These are phyloP conservation scores for Gymnorhina tibicen DNA, from an alignment of 2,113 vertebrate species.

Conservation along the genomic window DNA sequence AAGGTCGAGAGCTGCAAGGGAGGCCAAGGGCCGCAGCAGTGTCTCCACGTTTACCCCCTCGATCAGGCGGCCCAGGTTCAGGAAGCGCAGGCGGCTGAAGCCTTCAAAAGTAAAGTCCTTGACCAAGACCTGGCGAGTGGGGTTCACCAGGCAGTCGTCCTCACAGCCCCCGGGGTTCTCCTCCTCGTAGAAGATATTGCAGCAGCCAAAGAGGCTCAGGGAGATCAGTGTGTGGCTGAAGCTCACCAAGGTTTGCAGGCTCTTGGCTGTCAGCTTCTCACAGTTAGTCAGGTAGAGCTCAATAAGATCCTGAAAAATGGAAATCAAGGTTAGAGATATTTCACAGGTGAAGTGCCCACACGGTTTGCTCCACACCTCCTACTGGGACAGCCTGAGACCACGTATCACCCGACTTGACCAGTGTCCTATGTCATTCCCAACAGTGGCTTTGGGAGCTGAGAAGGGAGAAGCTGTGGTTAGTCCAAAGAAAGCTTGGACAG, in stretches of 20 bases:
- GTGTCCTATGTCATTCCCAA: neutral
- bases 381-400: neutral
- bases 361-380: neutral
- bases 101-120: slow-evolving; percentile 93
- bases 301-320: slow-evolving; percentile 84
- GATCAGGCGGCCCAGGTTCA: slow-evolving; percentile 89
- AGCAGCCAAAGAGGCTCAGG: slow-evolving; percentile 92
- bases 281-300: slow-evolving; percentile 95
- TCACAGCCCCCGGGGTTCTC: slow-evolving; percentile 85
- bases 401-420: accelerated
- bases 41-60: slow-evolving; percentile 85
- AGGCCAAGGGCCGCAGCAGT: slow-evolving; percentile 81
- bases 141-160: slow-evolving; percentile 82
- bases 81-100: slow-evolving; percentile 87
- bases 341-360: neutral
- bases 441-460: neutral
- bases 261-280: slow-evolving; percentile 89
- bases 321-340: neutral
- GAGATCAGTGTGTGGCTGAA: slow-evolving; percentile 91
- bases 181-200: slow-evolving; percentile 87
- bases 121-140: slow-evolving; percentile 82
- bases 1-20: slow-evolving; percentile 87
- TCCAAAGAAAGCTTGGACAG: neutral
- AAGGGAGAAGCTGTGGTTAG: neutral
- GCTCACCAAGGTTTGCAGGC: slow-evolving; percentile 84